A percentile compares a stretch with the other conserved stretches of the same genome.
Evolutionary conservation across 2,113 vertebrate genomes (phyloP).

Genomic region (Pelmatolapia mariae): DNA sequence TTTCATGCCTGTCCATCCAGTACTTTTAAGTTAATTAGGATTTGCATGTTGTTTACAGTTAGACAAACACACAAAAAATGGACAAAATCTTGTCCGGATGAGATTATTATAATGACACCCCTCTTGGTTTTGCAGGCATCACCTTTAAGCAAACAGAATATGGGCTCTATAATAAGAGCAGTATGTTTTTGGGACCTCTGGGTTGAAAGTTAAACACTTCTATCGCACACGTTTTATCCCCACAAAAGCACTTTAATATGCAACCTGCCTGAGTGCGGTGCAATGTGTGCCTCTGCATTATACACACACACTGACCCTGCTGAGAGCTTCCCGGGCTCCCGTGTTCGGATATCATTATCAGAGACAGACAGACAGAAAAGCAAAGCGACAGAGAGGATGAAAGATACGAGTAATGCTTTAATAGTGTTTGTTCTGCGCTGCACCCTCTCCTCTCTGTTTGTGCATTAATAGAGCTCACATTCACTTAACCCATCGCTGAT

Average conservation of each 20-base stretch:
- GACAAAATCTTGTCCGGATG: accelerated
- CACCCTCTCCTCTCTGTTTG: background rate
- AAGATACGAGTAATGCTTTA: slow-evolving; percentile 23
- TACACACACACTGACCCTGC: slow-evolving; percentile 12
- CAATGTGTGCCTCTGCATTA: slow-evolving; percentile 11
- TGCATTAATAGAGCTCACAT: background rate
- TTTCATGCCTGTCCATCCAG: background rate
- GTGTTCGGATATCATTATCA: slow-evolving; percentile 20
- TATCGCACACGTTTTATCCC: background rate
- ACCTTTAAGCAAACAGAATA: background rate
- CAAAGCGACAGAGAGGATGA: slow-evolving; percentile 17
- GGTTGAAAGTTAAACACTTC: background rate
- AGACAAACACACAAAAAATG: background rate
- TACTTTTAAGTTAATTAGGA: background rate
- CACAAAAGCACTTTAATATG: background rate
- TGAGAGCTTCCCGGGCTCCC: slow-evolving; percentile 5
- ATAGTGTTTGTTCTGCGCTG: slow-evolving; percentile 19
- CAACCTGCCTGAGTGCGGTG: background rate
- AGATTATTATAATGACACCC: background rate
- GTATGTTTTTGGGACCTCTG: background rate
- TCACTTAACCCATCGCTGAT: background rate
- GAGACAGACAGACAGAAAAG: slow-evolving; percentile 27
- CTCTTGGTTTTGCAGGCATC: background rate
- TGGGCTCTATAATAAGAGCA: background rate
- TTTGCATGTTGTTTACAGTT: background rate